Conservation (phyloP, 2,113 vertebrate species). For the Tragelaphus buxtoni region DNA sequence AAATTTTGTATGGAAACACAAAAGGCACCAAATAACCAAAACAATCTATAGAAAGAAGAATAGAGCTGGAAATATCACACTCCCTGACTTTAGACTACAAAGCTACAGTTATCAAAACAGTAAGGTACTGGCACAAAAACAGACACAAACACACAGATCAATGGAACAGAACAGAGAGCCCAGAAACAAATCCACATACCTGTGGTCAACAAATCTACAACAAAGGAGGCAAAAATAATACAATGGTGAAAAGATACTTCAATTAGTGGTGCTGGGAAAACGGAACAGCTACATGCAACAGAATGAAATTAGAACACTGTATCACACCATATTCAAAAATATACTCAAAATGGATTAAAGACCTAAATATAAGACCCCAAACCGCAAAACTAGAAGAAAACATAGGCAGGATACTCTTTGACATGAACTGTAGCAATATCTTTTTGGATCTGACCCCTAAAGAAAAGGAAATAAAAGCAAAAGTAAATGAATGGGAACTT, state of each 20-base stretch:
- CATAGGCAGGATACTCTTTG: neutral
- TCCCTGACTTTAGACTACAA: neutral
- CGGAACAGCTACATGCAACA: neutral
- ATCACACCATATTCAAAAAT: neutral
- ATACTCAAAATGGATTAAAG: neutral
- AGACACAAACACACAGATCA: neutral
- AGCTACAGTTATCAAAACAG: neutral
- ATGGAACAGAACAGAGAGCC: neutral
- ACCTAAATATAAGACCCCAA: neutral
- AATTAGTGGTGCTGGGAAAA: neutral
- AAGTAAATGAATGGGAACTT: neutral
- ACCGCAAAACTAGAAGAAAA: neutral
- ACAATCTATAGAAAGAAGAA: neutral
- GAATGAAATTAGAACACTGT: neutral
- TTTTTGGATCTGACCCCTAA: neutral
- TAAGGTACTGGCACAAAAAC: neutral
- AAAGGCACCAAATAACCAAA: neutral
- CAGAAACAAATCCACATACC: neutral
- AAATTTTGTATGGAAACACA: neutral
- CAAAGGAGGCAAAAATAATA: neutral
- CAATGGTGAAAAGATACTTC: neutral
- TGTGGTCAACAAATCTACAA: neutral
- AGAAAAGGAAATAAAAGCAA: neutral
- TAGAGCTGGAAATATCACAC: neutral
- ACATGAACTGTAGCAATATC: neutral